Evolutionary conservation across 2,113 vertebrate genomes (phyloP).

Genomic region (Butorides virescens): DNA sequence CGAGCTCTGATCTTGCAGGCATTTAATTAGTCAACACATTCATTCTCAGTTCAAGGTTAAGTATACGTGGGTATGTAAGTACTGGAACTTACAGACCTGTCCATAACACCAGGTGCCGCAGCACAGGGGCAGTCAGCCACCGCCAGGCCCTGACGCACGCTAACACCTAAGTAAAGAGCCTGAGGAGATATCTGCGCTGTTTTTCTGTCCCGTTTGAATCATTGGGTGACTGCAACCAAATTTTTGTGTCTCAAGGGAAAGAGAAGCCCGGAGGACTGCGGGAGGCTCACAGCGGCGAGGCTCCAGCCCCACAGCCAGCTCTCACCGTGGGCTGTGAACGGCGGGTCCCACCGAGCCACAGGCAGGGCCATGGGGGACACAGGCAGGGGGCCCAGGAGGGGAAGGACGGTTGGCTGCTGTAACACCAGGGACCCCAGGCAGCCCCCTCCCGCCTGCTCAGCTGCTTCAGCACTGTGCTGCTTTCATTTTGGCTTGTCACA

Average conservation of each 20-base stretch:
- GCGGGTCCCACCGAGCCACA: too few species aligned
- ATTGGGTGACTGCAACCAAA: accelerated
- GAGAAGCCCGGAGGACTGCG: too few species aligned
- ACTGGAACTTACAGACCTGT: not conserved
- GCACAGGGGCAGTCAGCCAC: accelerated
- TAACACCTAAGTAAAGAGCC: not conserved
- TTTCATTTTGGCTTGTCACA: not conserved
- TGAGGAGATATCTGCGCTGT: not conserved
- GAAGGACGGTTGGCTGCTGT: too few species aligned
- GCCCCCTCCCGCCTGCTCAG: not conserved
- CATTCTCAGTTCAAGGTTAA: not conserved
- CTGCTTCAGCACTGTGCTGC: too few species aligned
- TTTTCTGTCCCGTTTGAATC: not conserved
- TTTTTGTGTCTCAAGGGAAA: too few species aligned
- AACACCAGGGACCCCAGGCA: not conserved
- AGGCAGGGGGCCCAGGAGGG: too few species aligned
- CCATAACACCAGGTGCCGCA: accelerated
- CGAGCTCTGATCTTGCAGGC: not conserved
- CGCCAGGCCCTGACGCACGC: too few species aligned
- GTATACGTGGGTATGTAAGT: not conserved
- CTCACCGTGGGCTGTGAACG: not conserved
- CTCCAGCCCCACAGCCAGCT: not conserved
- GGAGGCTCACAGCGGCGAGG: not conserved
- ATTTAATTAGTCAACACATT: not conserved
- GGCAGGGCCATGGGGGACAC: not conserved